phyloP scores from a whole-genome alignment of 2,113 vertebrate genomes.

The Indicator indicator region DNA sequence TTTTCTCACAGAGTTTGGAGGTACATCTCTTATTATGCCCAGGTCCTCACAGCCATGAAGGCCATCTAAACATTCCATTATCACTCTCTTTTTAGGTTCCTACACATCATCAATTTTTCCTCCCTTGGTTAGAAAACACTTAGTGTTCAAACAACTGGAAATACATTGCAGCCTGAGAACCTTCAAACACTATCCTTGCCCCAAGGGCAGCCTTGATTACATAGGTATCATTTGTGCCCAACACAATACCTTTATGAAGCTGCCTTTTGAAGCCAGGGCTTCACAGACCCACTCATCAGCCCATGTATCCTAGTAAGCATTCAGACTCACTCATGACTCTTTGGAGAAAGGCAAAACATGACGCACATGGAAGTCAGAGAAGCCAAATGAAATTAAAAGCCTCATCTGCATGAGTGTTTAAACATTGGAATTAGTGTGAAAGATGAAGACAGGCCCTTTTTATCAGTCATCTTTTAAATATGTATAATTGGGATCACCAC shows the following conservation, averaged over 20 bases:
- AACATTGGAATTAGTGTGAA: not conserved
- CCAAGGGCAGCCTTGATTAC: not conserved
- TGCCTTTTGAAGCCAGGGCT: not conserved
- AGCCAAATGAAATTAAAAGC: not conserved
- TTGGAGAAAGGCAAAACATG: not conserved
- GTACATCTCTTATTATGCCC: too few species aligned
- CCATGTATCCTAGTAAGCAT: not conserved
- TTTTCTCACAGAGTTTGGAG: too few species aligned
- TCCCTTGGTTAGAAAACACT: not conserved
- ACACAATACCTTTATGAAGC: not conserved
- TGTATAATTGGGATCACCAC: not conserved
- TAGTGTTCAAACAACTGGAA: fast-evolving
- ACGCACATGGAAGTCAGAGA: not conserved
- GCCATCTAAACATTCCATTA: too few species aligned
- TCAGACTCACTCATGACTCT: not conserved
- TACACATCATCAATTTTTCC: not conserved
- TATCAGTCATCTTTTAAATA: not conserved
- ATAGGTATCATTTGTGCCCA: not conserved
- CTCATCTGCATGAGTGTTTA: not conserved
- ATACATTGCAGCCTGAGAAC: not conserved
- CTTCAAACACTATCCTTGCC: not conserved
- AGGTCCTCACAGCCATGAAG: too few species aligned
- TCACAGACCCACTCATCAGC: not conserved
- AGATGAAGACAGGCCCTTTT: not conserved
- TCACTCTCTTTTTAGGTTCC: too few species aligned